Conservation (phyloP, 2,888 invertebrate species). For the Philereme transversata region DNA sequence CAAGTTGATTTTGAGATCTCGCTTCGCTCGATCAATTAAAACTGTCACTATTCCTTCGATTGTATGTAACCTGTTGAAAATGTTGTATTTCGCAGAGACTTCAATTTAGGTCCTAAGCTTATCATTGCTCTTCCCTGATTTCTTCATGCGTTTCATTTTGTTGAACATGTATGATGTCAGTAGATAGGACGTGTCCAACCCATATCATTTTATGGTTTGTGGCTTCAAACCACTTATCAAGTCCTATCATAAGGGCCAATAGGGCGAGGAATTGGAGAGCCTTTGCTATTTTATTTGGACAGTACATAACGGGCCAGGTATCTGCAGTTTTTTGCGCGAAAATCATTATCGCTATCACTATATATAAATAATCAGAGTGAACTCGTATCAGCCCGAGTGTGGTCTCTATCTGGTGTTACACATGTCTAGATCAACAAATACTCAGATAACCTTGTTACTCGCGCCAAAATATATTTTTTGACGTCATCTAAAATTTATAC, state of each 20-base stretch:
- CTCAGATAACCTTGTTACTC: slow-evolving; percentile 15
- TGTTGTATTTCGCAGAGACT: too few species aligned
- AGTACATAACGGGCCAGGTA: too few species aligned
- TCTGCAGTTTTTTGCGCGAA: neutral
- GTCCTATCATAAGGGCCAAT: neutral
- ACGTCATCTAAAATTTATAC: neutral
- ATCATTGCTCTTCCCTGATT: too few species aligned
- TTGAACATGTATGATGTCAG: neutral
- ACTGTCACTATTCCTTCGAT: too few species aligned
- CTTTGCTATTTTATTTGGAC: too few species aligned
- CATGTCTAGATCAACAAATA: slow-evolving; percentile 14
- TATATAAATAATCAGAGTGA: slow-evolving; percentile 3
- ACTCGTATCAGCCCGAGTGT: slow-evolving; percentile 12
- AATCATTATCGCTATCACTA: slow-evolving; percentile 2
- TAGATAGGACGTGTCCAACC: slow-evolving; percentile 1
- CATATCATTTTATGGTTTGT: neutral
- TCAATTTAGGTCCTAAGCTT: too few species aligned
- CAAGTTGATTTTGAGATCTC: too few species aligned
- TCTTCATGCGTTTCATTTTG: too few species aligned
- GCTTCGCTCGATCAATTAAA: too few species aligned
- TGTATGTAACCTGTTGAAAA: too few species aligned
- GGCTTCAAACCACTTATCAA: neutral
- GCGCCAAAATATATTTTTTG: slow-evolving; percentile 6
- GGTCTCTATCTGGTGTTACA: slow-evolving; percentile 6
- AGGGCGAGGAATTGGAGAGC: too few species aligned